Conservation (phyloP, 2,888 invertebrate genomes). For the Heliconius charithonia region DNA sequence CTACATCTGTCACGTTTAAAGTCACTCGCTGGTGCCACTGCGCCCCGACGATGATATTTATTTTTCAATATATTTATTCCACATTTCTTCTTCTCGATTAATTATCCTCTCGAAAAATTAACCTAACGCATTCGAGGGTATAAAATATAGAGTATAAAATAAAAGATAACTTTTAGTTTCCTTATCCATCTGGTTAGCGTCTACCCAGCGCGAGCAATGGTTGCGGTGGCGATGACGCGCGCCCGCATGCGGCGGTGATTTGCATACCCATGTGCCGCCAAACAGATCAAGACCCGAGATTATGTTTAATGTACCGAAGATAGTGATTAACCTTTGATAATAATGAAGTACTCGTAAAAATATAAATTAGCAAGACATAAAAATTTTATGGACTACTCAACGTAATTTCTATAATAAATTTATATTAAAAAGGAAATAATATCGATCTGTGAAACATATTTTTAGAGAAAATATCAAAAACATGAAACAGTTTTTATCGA, state of each 20-base stretch:
- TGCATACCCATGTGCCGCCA: slow-evolving; percentile 69
- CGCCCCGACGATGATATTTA: no score
- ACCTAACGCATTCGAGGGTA: no score
- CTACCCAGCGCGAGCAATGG: slow-evolving; percentile 51
- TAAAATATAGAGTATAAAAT: slow-evolving; percentile 8
- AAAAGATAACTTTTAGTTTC: slow-evolving; percentile 1
- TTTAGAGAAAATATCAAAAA: slow-evolving; percentile 16
- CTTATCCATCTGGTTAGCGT: slow-evolving; percentile 40
- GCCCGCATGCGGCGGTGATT: slow-evolving; percentile 78
- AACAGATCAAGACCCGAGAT: slow-evolving; percentile 45
- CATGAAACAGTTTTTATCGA: not conserved
- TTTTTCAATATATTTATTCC: no score
- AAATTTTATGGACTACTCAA: slow-evolving; percentile 5
- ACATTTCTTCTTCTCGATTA: no score
- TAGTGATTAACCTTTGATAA: slow-evolving; percentile 25
- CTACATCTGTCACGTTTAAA: no score
- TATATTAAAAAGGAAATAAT: not conserved
- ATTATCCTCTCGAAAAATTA: no score
- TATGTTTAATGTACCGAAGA: slow-evolving; percentile 33
- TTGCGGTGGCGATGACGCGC: slow-evolving; percentile 54
- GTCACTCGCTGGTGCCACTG: no score
- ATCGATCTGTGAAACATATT: not conserved
- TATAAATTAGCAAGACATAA: slow-evolving; percentile 15
- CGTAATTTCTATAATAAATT: slow-evolving; percentile 18
- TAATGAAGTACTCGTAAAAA: slow-evolving; percentile 26